Percentiles rank a stretch among this genome's conserved stretches.
These are phyloP conservation scores for Marcusenius ussheri DNA, from an alignment of 2,113 vertebrate species.

Conservation along the genomic window DNA sequence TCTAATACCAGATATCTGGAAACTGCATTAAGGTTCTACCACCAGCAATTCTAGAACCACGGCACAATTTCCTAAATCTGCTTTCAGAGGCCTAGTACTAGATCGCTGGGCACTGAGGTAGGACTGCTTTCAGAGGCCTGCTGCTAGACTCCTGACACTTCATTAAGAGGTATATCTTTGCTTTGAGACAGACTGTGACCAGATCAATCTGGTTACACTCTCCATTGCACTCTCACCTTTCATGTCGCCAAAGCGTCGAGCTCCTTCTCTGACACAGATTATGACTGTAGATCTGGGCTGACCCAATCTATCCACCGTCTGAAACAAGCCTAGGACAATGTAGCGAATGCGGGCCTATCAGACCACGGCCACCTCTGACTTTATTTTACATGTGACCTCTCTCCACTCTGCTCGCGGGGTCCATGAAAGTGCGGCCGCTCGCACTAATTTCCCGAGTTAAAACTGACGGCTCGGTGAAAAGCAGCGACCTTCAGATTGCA, in stretches of 20 bases:
- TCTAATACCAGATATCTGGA: background rate
- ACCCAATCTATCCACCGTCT: background rate
- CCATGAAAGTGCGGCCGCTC: background rate
- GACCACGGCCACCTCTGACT: background rate
- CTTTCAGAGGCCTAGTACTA: background rate
- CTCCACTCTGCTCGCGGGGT: background rate
- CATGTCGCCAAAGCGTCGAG: background rate
- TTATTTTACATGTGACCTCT: constrained; percentile 6
- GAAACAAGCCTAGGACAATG: background rate
- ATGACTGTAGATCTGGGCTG: background rate
- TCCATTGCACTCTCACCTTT: background rate
- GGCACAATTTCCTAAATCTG: background rate
- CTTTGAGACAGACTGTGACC: background rate
- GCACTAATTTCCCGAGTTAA: constrained; percentile 19
- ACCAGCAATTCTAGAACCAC: background rate
- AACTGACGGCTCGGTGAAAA: constrained; percentile 15
- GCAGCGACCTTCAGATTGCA: constrained; percentile 13
- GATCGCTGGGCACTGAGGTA: background rate
- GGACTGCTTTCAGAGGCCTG: background rate
- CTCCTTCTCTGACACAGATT: background rate
- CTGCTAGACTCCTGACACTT: background rate
- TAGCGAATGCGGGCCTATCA: background rate
- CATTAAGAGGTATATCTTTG: background rate
- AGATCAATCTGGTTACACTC: background rate
- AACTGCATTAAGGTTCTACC: background rate